Conservation (phyloP, 2,113 vertebrate genomes). For the Strix aluco region DNA sequence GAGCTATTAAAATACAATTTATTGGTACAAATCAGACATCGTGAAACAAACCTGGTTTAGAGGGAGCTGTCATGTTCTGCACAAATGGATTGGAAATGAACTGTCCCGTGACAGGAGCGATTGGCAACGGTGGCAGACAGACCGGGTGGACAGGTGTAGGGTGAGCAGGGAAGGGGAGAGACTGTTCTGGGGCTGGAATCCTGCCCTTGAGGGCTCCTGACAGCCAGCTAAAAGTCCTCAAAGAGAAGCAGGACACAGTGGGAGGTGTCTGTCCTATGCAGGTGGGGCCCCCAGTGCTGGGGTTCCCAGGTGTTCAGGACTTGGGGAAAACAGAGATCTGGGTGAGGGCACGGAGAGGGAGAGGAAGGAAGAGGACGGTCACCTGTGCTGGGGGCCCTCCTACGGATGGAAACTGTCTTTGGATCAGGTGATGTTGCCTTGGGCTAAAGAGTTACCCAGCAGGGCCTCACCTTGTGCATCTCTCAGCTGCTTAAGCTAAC, state of each 20-base stretch:
- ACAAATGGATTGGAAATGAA: constrained; percentile 42
- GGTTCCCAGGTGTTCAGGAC: not conserved
- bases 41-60: constrained; percentile 31
- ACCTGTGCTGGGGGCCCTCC: not conserved
- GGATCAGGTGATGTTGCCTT: not conserved
- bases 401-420: not conserved
- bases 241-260: not conserved
- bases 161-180: not conserved
- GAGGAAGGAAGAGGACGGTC: not conserved
- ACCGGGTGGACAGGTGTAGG: constrained; percentile 24
- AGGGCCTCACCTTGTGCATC: not conserved
- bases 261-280: not conserved
- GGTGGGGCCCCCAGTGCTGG: not conserved
- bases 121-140: constrained; percentile 37
- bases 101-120: not conserved
- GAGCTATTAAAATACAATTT: constrained; percentile 69
- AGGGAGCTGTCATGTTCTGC: constrained; percentile 47
- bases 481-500: not conserved
- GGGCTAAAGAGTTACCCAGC: not conserved
- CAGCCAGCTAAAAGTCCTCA: not conserved
- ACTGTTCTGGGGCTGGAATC: not conserved
- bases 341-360: not conserved
- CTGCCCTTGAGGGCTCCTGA: not conserved
- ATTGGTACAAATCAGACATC: constrained; percentile 63
- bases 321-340: not conserved